A percentile compares a stretch with the other conserved stretches of the same genome.
Conservation (phyloP, 2,113 vertebrate species). For the Kryptolebias marmoratus region DNA sequence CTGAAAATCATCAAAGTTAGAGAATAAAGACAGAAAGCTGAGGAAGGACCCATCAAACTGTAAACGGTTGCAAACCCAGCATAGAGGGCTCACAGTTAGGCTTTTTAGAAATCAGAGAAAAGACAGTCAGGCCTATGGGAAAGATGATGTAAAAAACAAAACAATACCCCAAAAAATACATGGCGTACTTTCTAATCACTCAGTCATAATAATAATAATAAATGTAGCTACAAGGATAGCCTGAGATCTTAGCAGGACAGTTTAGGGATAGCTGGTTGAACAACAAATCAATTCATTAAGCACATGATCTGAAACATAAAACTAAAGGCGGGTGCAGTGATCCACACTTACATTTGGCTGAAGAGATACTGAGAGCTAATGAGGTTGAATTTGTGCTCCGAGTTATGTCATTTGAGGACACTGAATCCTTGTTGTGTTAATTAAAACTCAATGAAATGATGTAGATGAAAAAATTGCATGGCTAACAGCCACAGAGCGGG, state of each 20-base stretch:
- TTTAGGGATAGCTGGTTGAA: constrained; percentile 59
- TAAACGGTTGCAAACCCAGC: constrained; percentile 37
- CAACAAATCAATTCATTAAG: constrained; percentile 66
- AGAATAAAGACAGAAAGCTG: constrained; percentile 32
- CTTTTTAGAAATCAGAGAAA: constrained; percentile 45
- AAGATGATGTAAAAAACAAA: constrained; percentile 7
- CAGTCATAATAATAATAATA: constrained; percentile 32
- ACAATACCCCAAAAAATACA: neutral
- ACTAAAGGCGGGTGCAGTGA: constrained; percentile 39
- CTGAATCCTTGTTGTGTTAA: constrained; percentile 77
- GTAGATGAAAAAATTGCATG: constrained; percentile 71
- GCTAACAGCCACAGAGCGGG: constrained; percentile 66
- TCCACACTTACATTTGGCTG: constrained; percentile 57
- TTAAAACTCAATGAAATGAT: constrained; percentile 76
- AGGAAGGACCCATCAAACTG: constrained; percentile 7
- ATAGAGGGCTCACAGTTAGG: constrained; percentile 19
- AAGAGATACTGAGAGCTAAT: constrained; percentile 71
- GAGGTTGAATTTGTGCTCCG: constrained; percentile 74
- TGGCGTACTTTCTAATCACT: constrained; percentile 30
- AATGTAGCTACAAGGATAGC: constrained; percentile 35
- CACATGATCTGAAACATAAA: constrained; percentile 54
- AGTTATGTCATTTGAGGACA: constrained; percentile 77
- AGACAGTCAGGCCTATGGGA: constrained; percentile 9
- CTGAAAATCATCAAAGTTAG: constrained; percentile 36
- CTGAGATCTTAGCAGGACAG: constrained; percentile 34